Evolutionary conservation across 2,797 vertebrate genomes (phyloP).

Genomic region (Eptatretus atami): DNA sequence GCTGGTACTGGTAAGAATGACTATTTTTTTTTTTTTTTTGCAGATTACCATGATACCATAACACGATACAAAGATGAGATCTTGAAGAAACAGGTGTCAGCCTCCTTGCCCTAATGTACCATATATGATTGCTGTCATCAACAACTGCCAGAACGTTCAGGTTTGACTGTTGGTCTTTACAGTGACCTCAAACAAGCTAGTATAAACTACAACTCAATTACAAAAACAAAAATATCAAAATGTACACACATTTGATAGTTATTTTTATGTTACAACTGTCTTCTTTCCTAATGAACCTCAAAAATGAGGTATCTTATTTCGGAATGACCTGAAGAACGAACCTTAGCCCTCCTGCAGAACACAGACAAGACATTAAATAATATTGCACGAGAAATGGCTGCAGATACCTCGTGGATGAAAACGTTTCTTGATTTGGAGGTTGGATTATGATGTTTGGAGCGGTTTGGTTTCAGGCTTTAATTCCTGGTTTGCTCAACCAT

Average conservation of each 20-base stretch:
- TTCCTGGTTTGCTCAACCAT: no score
- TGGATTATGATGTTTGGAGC: conserved; percentile 8
- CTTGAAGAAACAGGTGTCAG: conserved; percentile 42
- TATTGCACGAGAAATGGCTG: conserved; percentile 65
- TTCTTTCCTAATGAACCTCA: conserved; percentile 22
- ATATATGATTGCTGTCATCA: conserved; percentile 78
- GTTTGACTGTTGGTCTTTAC: conserved; percentile 16
- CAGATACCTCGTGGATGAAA: conserved; percentile 52
- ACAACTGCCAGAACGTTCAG: conserved; percentile 94
- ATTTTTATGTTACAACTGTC: not conserved
- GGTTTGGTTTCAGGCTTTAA: no score
- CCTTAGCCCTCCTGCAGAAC: conserved; percentile 19
- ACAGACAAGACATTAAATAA: conserved; percentile 39
- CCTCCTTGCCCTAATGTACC: conserved; percentile 76
- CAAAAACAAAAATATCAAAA: no score
- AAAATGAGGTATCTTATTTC: conserved; percentile 56
- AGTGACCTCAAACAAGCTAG: not conserved
- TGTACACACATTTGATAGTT: conserved; percentile 1
- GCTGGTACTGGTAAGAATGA: no score
- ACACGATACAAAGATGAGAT: conserved; percentile 54
- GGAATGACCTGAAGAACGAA: conserved; percentile 18
- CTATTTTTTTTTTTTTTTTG: no score
- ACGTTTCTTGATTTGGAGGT: conserved; percentile 89
- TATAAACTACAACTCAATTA: no score
- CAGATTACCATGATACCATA: conserved; percentile 59